Percentiles rank a stretch among this genome's conserved stretches.
Evolutionary conservation across 2,113 vertebrate genomes (phyloP).

Genomic region (Panthera leo): DNA sequence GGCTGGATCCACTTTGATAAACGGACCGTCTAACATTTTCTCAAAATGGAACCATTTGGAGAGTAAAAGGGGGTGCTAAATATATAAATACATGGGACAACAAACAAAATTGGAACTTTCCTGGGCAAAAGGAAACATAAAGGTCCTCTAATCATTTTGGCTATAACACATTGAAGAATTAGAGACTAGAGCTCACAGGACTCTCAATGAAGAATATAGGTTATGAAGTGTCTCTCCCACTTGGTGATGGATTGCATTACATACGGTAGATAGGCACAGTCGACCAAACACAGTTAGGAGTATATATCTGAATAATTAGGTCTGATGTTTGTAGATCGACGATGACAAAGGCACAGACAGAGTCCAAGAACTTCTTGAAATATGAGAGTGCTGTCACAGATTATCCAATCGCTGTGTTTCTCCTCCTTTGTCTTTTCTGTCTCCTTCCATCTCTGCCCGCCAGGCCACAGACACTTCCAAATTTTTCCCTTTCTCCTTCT

Average conservation of each 20-base stretch:
- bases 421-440: not conserved
- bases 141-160: not conserved
- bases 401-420: not conserved
- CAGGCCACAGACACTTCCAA: rapidly evolving
- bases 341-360: not conserved
- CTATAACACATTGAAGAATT: not conserved
- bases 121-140: not conserved
- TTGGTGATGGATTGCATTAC: not conserved
- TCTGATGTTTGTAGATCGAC: not conserved
- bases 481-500: not conserved
- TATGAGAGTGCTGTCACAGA: not conserved
- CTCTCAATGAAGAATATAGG: not conserved
- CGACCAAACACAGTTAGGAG: not conserved
- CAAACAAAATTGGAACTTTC: not conserved
- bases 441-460: not conserved
- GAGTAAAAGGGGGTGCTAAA: not conserved
- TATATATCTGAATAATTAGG: not conserved
- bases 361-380: not conserved
- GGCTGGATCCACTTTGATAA: not conserved
- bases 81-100: not conserved
- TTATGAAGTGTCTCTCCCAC: not conserved
- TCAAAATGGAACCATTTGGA: not conserved
- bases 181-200: not conserved
- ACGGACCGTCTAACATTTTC: not conserved
- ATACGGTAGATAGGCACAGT: not conserved